phyloP scores from a whole-genome alignment of 2,113 vertebrate species.

The Podilymbus podiceps region DNA sequence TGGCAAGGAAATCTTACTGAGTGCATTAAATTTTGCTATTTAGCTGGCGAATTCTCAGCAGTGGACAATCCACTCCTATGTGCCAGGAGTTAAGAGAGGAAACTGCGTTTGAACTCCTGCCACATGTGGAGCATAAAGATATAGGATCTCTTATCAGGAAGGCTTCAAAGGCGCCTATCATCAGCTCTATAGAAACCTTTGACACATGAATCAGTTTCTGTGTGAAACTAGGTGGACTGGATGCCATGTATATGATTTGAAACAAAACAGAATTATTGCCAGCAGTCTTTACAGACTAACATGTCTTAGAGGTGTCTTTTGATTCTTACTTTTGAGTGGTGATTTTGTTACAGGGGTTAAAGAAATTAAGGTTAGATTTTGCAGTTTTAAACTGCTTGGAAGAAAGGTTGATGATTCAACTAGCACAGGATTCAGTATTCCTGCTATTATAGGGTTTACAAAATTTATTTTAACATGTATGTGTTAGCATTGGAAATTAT shows the following conservation, averaged over 20 bases:
- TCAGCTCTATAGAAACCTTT: neutral
- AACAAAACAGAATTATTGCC: neutral
- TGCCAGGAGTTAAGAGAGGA: neutral
- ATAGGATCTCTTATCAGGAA: neutral
- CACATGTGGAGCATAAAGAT: neutral
- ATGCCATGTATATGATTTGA: neutral
- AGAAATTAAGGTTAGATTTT: neutral
- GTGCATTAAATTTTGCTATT: neutral
- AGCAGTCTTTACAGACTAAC: neutral
- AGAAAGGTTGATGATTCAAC: neutral
- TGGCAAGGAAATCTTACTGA: neutral
- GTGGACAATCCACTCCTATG: neutral
- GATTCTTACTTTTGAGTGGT: neutral
- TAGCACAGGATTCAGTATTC: neutral
- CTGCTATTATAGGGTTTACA: neutral
- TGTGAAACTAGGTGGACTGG: neutral
- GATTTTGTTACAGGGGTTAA: neutral
- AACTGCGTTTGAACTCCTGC: neutral
- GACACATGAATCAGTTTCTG: neutral
- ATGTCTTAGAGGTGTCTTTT: neutral
- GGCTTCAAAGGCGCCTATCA: neutral
- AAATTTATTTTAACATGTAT: neutral
- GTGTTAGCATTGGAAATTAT: neutral
- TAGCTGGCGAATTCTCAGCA: neutral
- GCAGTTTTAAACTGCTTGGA: neutral